A percentile compares a stretch with the other conserved stretches of the same genome.
Conservation (phyloP, 2,888 invertebrate species). For the Acleris laterana region DNA sequence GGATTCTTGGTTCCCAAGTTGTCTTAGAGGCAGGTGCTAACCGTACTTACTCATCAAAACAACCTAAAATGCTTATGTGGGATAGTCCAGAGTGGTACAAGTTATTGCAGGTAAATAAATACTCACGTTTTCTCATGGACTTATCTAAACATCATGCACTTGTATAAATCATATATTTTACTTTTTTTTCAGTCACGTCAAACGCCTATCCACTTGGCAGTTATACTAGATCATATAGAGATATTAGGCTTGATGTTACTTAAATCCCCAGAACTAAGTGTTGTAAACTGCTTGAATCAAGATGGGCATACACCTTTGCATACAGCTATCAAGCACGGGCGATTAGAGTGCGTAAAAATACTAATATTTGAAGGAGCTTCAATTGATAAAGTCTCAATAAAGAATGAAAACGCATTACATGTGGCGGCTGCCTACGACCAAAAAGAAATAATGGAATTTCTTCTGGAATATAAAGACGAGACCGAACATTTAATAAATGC, state of each 20-base stretch:
- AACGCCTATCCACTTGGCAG: slow-evolving; percentile 8
- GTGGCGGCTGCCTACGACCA: slow-evolving; percentile 7
- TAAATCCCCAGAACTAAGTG: not conserved
- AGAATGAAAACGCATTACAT: slow-evolving; percentile 2
- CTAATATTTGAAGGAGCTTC: slow-evolving; percentile 14
- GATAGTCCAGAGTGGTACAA: slow-evolving; percentile 3
- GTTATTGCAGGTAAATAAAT: slow-evolving; percentile 6
- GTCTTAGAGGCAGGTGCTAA: not conserved
- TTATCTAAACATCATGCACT: not conserved
- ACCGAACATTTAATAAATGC: not conserved
- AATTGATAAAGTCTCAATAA: not conserved
- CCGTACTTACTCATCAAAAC: slow-evolving; percentile 4
- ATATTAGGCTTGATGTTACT: slow-evolving; percentile 8
- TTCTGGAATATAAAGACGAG: slow-evolving; percentile 15
- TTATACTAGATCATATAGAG: not conserved
- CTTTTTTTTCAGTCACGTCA: slow-evolving; percentile 7
- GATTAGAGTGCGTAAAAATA: slow-evolving; percentile 6
- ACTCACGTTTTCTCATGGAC: not conserved
- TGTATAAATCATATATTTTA: not conserved
- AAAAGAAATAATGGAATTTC: slow-evolving; percentile 4
- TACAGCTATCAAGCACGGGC: slow-evolving; percentile 9
- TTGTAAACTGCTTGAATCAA: slow-evolving; percentile 4
- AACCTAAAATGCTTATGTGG: slow-evolving; percentile 4
- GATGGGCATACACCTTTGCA: slow-evolving; percentile 1
- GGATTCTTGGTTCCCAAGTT: not conserved